Conservation (phyloP, 2,797 vertebrate genomes). For the Pristis pectinata region DNA sequence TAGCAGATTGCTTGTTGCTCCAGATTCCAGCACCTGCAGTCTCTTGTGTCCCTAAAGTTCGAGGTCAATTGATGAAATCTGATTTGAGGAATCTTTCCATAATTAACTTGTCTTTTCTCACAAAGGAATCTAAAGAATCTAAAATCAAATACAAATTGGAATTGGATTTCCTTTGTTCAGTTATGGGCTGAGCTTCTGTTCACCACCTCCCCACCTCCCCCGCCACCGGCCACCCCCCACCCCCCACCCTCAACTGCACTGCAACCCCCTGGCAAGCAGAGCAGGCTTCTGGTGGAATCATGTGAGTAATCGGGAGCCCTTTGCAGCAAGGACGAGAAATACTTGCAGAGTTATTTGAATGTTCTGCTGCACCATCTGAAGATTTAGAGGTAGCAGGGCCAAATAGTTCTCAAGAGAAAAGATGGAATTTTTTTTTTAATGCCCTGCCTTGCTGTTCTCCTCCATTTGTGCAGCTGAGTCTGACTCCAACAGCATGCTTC, state of each 20-base stretch:
- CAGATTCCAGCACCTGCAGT: no score
- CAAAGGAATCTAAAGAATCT: background rate
- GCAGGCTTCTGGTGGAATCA: background rate
- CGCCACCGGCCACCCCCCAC: no score
- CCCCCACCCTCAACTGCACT: background rate
- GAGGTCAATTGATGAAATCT: background rate
- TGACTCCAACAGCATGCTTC: background rate
- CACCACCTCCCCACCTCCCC: no score
- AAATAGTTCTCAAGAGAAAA: background rate
- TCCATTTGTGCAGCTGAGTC: background rate
- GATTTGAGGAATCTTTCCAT: background rate
- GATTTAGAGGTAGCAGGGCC: background rate
- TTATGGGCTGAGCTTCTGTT: background rate
- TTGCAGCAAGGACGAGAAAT: background rate
- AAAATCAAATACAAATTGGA: background rate
- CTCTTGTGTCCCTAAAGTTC: no score
- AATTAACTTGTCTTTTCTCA: background rate
- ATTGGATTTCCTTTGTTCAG: background rate
- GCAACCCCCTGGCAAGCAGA: background rate
- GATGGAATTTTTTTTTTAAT: background rate
- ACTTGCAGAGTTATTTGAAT: background rate
- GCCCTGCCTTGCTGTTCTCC: background rate
- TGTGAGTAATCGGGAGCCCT: background rate
- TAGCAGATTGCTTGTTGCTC: no score
- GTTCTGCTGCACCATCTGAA: background rate